These are phyloP conservation scores for Emys orbicularis DNA, from an alignment of 2,797 vertebrate species.

Conservation along the genomic window DNA sequence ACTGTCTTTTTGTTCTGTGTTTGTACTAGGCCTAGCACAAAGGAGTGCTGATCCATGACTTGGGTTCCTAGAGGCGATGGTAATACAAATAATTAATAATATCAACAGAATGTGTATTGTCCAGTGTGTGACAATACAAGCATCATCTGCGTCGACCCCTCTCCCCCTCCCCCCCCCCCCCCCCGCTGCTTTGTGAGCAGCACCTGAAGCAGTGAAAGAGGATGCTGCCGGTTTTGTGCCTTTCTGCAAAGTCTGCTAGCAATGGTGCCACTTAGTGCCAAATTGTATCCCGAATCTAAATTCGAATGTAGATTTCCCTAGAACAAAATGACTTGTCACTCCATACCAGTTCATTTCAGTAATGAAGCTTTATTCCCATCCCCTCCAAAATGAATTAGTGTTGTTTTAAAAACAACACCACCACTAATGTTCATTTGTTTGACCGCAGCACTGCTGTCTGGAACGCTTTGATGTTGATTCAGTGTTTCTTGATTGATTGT, in stretches of 20 bases:
- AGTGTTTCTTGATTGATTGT: neutral
- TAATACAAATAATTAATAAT: neutral
- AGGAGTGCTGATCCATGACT: neutral
- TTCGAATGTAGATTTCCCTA: neutral
- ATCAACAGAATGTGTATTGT: neutral
- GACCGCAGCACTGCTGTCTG: neutral
- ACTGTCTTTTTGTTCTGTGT: fast-evolving
- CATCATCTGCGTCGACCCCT: neutral
- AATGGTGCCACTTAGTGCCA: neutral
- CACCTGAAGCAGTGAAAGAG: neutral
- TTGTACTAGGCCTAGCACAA: fast-evolving
- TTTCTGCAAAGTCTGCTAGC: neutral
- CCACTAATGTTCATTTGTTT: neutral
- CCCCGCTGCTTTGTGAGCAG: neutral
- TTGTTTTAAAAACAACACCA: neutral
- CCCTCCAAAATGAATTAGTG: neutral
- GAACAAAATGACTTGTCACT: neutral
- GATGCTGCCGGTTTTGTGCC: fast-evolving
- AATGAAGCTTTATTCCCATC: neutral
- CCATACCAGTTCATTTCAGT: fast-evolving
- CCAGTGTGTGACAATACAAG: neutral
- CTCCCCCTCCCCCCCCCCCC: neutral
- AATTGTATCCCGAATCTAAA: neutral
- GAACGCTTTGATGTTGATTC: neutral
- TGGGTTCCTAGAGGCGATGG: fast-evolving